phyloP scores from a whole-genome alignment of 2,113 vertebrate species.

The Scortum barcoo region DNA sequence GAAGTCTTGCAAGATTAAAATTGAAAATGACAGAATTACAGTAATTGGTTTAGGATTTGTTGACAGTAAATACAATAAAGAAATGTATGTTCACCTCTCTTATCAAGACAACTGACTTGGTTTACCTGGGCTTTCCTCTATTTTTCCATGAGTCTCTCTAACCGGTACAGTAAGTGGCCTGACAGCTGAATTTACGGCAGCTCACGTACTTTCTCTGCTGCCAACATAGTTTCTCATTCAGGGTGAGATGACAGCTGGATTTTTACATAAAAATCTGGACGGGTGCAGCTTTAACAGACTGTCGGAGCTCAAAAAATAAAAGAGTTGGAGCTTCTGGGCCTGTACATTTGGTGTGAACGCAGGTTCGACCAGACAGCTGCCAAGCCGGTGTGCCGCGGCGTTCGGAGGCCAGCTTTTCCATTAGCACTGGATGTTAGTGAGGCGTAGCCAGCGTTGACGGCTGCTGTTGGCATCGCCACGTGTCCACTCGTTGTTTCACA shows the following conservation, averaged over 20 bases:
- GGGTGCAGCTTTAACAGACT: slow-evolving; percentile 12
- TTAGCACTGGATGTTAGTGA: slow-evolving; percentile 69
- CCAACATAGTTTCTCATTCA: neutral
- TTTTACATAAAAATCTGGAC: slow-evolving; percentile 50
- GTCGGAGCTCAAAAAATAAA: neutral
- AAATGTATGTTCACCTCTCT: neutral
- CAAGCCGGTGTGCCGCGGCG: slow-evolving; percentile 9
- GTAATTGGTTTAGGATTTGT: neutral
- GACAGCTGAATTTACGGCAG: neutral
- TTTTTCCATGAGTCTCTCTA: neutral
- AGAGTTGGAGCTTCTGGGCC: neutral
- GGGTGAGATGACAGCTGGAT: slow-evolving; percentile 49
- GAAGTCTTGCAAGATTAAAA: neutral
- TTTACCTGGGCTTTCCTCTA: neutral
- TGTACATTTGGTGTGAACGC: slow-evolving; percentile 9
- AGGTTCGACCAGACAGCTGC: slow-evolving; percentile 62
- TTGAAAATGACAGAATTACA: too few relatives aligned
- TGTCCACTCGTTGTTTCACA: slow-evolving; percentile 33
- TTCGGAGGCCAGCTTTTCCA: slow-evolving; percentile 60
- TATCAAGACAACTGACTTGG: neutral
- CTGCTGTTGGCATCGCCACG: slow-evolving; percentile 64
- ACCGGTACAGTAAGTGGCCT: neutral
- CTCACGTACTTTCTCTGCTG: neutral
- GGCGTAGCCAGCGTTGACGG: slow-evolving; percentile 58
- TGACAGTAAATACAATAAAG: neutral